Conservation (phyloP, 2,113 vertebrate genomes). For the Ptychochromis oligacanthus region DNA sequence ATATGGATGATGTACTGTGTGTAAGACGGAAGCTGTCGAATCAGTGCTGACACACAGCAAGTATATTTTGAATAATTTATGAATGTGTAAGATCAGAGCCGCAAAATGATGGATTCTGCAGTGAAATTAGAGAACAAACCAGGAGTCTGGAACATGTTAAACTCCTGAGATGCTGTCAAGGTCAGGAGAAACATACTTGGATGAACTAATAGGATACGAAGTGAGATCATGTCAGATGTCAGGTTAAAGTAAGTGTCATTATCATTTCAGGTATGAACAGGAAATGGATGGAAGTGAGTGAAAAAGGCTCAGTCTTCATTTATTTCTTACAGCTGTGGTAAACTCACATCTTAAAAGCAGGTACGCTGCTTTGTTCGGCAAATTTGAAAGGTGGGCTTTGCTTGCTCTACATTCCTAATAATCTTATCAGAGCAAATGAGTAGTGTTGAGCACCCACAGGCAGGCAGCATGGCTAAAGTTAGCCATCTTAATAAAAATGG, state of each 20-base stretch:
- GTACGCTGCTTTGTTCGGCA: background rate
- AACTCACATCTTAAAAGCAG: background rate
- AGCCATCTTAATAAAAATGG: conserved; percentile 12
- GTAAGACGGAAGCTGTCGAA: conserved; percentile 48
- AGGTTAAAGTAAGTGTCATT: background rate
- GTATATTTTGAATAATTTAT: conserved; percentile 64
- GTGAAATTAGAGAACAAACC: conserved; percentile 34
- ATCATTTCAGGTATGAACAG: background rate
- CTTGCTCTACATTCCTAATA: background rate
- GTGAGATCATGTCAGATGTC: conserved; percentile 8
- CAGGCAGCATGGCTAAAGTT: background rate
- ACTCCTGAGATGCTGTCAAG: conserved; percentile 33
- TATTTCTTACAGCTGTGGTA: background rate
- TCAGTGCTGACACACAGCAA: conserved; percentile 56
- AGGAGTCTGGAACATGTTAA: background rate
- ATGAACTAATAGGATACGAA: background rate
- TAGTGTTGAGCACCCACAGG: background rate
- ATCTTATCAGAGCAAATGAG: background rate
- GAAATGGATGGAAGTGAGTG: background rate
- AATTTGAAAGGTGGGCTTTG: background rate
- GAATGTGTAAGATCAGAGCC: conserved; percentile 54
- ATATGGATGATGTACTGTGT: background rate
- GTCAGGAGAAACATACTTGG: background rate
- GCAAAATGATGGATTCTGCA: conserved; percentile 46
- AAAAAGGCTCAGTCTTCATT: background rate